Percentiles rank a stretch among this genome's conserved stretches.
Evolutionary conservation across 2,797 vertebrate species (phyloP).

Genomic region (Fringilla coelebs): DNA sequence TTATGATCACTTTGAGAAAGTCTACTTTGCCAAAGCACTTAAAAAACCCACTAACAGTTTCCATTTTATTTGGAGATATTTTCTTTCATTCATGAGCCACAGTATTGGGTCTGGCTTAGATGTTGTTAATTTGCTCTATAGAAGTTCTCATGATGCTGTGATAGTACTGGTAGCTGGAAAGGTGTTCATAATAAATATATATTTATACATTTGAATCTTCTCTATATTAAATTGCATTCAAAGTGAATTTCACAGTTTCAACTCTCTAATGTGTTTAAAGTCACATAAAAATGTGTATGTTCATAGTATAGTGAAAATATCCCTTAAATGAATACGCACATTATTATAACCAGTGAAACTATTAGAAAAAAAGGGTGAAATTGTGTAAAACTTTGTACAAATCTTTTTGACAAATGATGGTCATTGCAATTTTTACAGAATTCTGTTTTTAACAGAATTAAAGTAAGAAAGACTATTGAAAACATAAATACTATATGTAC

Average conservation of each 20-base stretch:
- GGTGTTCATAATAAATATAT: background rate
- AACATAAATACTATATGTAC: background rate
- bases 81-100: background rate
- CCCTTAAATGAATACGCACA: background rate
- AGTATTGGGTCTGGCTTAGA: background rate
- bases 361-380: background rate
- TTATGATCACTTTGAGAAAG: background rate
- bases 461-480: background rate
- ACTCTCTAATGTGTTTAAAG: background rate
- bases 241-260: background rate
- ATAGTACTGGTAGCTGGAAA: background rate
- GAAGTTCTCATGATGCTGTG: background rate
- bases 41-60: accelerated
- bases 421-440: background rate
- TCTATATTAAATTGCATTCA: background rate
- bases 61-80: background rate
- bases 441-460: background rate
- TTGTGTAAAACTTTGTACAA: background rate
- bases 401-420: background rate
- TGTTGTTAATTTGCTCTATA: background rate
- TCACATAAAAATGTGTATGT: background rate
- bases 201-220: background rate
- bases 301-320: background rate
- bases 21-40: background rate
- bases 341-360: background rate